phyloP scores from a whole-genome alignment of 2,113 vertebrate species.

The Atherinomorus stipes region DNA sequence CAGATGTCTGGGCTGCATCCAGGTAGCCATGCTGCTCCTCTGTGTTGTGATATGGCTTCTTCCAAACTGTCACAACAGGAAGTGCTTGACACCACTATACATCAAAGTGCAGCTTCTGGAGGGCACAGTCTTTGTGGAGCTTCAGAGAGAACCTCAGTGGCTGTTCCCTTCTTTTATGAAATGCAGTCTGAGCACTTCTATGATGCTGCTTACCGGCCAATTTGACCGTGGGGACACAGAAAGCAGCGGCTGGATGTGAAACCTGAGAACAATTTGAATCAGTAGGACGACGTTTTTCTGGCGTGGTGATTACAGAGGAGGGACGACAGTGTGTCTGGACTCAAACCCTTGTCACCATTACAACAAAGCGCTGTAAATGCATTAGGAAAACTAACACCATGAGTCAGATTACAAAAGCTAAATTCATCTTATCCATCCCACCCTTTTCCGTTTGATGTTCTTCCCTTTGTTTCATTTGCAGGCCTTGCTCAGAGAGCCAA shows the following conservation, averaged over 20 bases:
- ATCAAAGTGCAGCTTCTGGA: conserved; percentile 41
- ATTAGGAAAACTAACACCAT: conserved; percentile 42
- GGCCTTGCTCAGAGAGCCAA: conserved; percentile 22
- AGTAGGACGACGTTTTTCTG: conserved; percentile 22
- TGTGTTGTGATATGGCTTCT: conserved; percentile 14
- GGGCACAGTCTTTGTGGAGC: conserved; percentile 18
- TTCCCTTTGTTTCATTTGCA: conserved; percentile 39
- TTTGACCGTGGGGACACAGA: conserved; percentile 33
- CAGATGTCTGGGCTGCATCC: conserved; percentile 6
- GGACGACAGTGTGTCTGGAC: conserved; percentile 43
- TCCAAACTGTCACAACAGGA: conserved; percentile 20
- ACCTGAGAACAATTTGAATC: conserved; percentile 42
- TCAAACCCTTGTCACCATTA: conserved; percentile 36
- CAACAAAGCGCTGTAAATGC: conserved; percentile 36
- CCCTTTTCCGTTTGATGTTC: conserved; percentile 7
- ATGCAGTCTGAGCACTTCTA: conserved; percentile 62
- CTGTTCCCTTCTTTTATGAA: conserved; percentile 53
- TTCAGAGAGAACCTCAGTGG: conserved; percentile 27
- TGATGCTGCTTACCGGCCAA: conserved; percentile 57
- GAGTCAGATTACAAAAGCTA: conserved; percentile 52
- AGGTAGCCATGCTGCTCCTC: background rate
- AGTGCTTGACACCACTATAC: conserved; percentile 25
- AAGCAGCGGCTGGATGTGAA: conserved; percentile 53
- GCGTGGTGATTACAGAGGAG: conserved; percentile 35
- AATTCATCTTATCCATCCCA: conserved; percentile 11